Evolutionary conservation across 2,888 invertebrate species (phyloP).

Genomic region (Melolontha melolontha): DNA sequence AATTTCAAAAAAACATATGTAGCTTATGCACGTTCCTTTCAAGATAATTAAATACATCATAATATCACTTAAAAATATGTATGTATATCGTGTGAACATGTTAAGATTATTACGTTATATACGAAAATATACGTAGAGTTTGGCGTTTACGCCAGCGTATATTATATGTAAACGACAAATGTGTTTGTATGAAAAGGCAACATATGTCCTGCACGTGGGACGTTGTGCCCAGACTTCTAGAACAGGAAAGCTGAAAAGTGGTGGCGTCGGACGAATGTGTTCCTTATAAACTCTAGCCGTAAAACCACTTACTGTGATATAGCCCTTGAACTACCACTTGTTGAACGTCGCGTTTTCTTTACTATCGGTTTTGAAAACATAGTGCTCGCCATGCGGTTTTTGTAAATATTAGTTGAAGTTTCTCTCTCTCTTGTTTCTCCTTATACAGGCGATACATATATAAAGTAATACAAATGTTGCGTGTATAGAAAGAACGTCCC

Average conservation of each 20-base stretch:
- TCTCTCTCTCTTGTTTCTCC: constrained; percentile 26
- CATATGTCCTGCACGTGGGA: constrained; percentile 52
- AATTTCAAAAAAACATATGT: too few species aligned
- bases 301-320: constrained; percentile 18
- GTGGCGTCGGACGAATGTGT: constrained; percentile 14
- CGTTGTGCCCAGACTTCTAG: constrained; percentile 48
- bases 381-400: constrained; percentile 4
- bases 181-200: constrained; percentile 4
- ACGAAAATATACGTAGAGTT: too few species aligned
- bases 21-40: too few species aligned
- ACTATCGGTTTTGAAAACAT: constrained; percentile 49
- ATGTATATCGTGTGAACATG: too few species aligned
- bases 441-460: neutral
- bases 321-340: constrained; percentile 45
- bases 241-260: constrained; percentile 48
- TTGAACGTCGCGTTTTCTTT: constrained; percentile 40
- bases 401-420: constrained; percentile 23
- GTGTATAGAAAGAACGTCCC: neutral
- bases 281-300: neutral
- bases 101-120: too few species aligned
- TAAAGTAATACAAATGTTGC: neutral
- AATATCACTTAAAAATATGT: too few species aligned
- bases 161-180: too few species aligned
- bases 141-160: too few species aligned
- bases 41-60: too few species aligned